phyloP scores from a whole-genome alignment of 2,113 vertebrate species.

The Hypomesus transpacificus region DNA sequence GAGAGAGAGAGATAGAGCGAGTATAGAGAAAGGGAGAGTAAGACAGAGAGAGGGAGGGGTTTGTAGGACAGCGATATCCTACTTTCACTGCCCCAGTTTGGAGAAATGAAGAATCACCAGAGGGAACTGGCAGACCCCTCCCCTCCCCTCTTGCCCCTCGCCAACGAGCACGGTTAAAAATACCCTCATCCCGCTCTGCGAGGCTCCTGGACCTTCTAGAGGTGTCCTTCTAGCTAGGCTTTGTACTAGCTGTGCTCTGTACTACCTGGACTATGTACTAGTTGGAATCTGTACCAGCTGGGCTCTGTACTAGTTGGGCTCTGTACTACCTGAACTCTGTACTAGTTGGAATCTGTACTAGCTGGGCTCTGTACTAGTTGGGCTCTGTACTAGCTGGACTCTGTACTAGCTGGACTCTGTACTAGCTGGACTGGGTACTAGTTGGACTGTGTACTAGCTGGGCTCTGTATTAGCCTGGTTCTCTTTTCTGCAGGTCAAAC shows the following conservation, averaged over 20 bases:
- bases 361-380: no score
- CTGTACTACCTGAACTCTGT: no score
- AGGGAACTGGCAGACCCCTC: slow-evolving; percentile 64
- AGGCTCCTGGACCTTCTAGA: slow-evolving; percentile 30
- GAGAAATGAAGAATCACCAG: slow-evolving; percentile 71
- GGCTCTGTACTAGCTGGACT: no score
- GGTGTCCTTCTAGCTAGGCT: slow-evolving; percentile 29
- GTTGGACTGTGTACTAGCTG: not conserved
- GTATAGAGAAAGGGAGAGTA: not conserved
- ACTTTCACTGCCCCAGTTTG: slow-evolving; percentile 78
- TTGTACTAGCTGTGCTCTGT: slow-evolving; percentile 5
- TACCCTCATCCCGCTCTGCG: slow-evolving; percentile 42
- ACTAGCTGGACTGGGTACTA: no score
- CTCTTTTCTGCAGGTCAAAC: no score
- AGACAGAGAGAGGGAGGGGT: slow-evolving; percentile 53
- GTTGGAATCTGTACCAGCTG: no score
- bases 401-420: no score
- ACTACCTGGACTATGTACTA: no score
- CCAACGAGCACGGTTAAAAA: slow-evolving; percentile 54
- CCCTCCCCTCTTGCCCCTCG: not conserved
- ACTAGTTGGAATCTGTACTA: no score
- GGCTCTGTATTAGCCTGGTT: slow-evolving; percentile 1
- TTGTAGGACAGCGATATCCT: slow-evolving; percentile 80
- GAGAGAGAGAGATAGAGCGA: not conserved
- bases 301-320: no score